These are phyloP conservation scores for Solea senegalensis DNA, from an alignment of 2,113 vertebrate species.

Conservation along the genomic window DNA sequence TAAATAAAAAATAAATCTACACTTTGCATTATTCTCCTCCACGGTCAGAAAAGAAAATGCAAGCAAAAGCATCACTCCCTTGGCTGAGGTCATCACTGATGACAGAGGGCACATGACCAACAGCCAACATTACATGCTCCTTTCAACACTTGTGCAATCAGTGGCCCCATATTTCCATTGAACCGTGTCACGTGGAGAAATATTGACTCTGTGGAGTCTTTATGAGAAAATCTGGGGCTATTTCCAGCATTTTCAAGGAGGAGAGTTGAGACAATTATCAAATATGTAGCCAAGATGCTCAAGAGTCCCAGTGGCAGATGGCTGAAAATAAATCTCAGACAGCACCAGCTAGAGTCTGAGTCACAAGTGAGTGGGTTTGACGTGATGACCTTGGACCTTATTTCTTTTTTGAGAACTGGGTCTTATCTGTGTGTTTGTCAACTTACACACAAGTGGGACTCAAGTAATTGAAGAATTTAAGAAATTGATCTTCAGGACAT, in stretches of 20 bases:
- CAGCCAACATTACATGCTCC: slow-evolving; percentile 33
- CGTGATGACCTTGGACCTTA: slow-evolving; percentile 23
- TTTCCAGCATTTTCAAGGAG: slow-evolving; percentile 54
- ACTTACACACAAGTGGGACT: neutral
- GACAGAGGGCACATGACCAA: no score
- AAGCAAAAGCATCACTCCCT: no score
- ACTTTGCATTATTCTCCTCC: no score
- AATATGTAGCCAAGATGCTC: slow-evolving; percentile 50
- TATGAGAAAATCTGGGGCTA: slow-evolving; percentile 60
- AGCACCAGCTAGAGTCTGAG: slow-evolving; percentile 52
- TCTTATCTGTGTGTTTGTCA: neutral
- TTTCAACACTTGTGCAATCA: slow-evolving; percentile 64
- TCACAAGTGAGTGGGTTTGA: slow-evolving; percentile 65
- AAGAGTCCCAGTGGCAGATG: slow-evolving; percentile 43
- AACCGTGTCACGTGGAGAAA: slow-evolving; percentile 33
- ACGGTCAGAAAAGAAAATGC: no score
- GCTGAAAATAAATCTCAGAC: slow-evolving; percentile 28
- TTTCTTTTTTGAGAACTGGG: slow-evolving; percentile 15
- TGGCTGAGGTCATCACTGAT: no score
- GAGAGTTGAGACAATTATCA: slow-evolving; percentile 43
- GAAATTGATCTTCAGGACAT: slow-evolving; percentile 3
- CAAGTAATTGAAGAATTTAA: neutral
- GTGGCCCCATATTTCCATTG: slow-evolving; percentile 22
- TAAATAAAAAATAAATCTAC: no score
- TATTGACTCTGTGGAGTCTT: slow-evolving; percentile 59